Evolutionary conservation across 1,140 invertebrate genomes (phyloP).

Genomic region (Heliothis subflexa): DNA sequence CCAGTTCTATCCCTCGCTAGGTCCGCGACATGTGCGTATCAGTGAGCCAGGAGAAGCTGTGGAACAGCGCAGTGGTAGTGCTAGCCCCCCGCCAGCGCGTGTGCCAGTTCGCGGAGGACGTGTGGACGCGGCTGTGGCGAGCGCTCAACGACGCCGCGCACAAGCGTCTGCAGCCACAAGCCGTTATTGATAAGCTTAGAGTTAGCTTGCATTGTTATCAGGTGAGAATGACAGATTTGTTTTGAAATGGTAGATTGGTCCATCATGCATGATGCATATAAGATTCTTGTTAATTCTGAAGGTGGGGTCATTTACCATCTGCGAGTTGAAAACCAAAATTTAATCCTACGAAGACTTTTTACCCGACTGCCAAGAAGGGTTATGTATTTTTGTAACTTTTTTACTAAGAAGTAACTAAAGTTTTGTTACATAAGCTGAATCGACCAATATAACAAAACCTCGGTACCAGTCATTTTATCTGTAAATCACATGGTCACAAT

Average conservation of each 20-base stretch:
- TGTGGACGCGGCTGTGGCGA: slow-evolving; percentile 94
- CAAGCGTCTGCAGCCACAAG: slow-evolving; percentile 88
- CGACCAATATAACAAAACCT: no score
- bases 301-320: no score
- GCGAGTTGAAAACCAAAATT: no score
- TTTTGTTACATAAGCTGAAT: no score
- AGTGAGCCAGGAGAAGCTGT: slow-evolving; percentile 89
- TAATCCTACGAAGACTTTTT: no score
- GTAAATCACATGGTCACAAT: no score
- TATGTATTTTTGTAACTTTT: no score
- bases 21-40: slow-evolving; percentile 80
- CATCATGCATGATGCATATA: no score
- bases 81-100: slow-evolving; percentile 93
- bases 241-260: no score
- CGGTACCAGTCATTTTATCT: neutral
- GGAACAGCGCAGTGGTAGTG: slow-evolving; percentile 93
- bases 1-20: slow-evolving; percentile 47
- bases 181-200: slow-evolving; percentile 91
- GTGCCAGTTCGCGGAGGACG: slow-evolving; percentile 91
- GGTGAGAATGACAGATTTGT: slow-evolving; percentile 64
- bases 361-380: no score
- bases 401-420: no score
- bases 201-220: slow-evolving; percentile 93
- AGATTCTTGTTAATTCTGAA: no score
- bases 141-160: slow-evolving; percentile 87